Evolutionary conservation across 1,140 invertebrate genomes (phyloP), one percentile per base, ranked within the genome.

Genomic region (Diabrotica virgifera): DNA sequence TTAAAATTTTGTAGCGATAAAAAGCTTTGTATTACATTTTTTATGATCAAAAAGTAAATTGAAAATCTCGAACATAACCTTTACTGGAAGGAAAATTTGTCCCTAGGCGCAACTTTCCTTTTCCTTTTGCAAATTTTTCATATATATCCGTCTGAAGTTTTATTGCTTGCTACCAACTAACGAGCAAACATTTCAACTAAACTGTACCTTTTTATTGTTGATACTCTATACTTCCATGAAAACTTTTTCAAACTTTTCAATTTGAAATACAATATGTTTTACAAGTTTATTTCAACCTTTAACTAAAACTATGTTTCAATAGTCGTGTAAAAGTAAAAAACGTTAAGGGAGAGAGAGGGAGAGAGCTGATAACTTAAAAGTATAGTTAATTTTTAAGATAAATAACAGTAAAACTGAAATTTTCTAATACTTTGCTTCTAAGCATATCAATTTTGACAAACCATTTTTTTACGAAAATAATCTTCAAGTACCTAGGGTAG

Each of bases 91-190:
- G 40, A 46, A 46, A 46, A 46, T 46, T 46, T 46, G 40, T 46
- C 40, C 40, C 40, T 10, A 46, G 40, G n/a, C 40, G n/a, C 40
- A 46, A 46, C 40, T 46, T 46, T 46, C 40, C 40, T 46, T 8
- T n/a, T 46, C n/a, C n/a, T 46, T 46, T 46, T 46, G 40, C 40
- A 46, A 46, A 46, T 46, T 46, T n/a, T 46, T 46, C 40, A 46
- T 46, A 46, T n/a, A 46, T 46, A 46, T n/a, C 40, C 8, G 40
- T 46, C 40, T 46, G n/a, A n/a, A 46, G n/a, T 46, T 46, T 46
- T 46, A 46, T 46, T 46, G 40, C 40, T 8, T 46, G 40, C 40
- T 46, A n/a, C 8, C 40, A 46, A 46, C 40, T 46, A 46, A 46
- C 40, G 40, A 46, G 40, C 40, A 46, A 46, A 46, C 40, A 46